These are phyloP conservation scores for Spinibarbus caldwelli DNA, from an alignment of 2,797 vertebrate genomes.

Conservation along the genomic window DNA sequence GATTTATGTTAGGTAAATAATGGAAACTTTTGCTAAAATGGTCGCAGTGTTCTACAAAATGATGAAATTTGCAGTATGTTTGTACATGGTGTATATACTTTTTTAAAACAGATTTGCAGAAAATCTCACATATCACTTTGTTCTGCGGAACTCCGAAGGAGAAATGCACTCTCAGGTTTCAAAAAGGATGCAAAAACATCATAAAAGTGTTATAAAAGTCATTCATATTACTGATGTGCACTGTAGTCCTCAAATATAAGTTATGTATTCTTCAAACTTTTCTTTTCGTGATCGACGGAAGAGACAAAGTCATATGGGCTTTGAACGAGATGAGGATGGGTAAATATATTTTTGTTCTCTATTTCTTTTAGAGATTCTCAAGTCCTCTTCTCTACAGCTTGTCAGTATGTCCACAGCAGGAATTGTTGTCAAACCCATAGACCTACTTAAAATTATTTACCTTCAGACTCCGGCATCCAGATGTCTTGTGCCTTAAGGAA, in stretches of 20 bases:
- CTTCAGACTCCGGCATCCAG: slow-evolving; percentile 8
- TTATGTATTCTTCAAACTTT: neutral
- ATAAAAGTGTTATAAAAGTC: neutral
- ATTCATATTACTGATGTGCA: neutral
- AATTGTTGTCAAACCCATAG: neutral
- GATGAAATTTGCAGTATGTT: neutral
- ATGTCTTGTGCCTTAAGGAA: slow-evolving; percentile 39
- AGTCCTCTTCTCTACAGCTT: neutral
- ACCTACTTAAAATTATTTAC: slow-evolving; percentile 21
- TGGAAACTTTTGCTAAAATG: neutral
- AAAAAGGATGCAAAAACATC: neutral
- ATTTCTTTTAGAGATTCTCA: neutral
- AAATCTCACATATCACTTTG: neutral
- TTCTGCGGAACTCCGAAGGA: neutral
- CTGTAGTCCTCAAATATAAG: neutral
- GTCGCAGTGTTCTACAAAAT: neutral
- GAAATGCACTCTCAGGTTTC: neutral
- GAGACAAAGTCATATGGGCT: neutral
- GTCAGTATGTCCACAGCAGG: neutral
- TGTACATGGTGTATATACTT: neutral
- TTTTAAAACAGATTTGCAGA: too few relatives aligned
- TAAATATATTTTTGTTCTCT: neutral
- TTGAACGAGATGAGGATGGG: neutral
- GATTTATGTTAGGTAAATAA: slow-evolving; percentile 29
- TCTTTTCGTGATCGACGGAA: neutral